Base-by-base conservation (phyloP, 1,140 invertebrate genomes). In the Paraescarpia echinospica region DNA sequence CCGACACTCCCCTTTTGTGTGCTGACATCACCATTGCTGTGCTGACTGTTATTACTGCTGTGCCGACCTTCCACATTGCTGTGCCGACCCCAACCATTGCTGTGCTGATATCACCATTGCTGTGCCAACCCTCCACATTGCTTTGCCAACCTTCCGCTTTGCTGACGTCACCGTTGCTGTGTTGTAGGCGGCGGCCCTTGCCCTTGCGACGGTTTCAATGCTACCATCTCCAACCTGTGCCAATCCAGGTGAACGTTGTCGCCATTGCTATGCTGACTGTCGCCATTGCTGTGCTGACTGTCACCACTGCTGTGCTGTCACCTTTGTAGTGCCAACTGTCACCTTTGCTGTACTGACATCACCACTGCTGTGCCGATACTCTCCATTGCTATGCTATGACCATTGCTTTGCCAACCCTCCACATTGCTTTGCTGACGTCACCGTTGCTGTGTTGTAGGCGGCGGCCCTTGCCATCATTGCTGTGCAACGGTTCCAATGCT, bases 201-300 rank as follows among this genome's bases (percentile, higher is more conserved):
- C 94, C 93, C 93, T 95, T 95, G 93, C 93, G 93, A 41, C 94
- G 96, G 33, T 92, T 96, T 27, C 93, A 93, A 77, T 94, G 92
- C 90, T 94, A 94, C 59, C 95, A 95, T 93, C 93, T 94, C 90
- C 94, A 95, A 93, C 95, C 95, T 48, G 95, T 94, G 34, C 95
- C 95, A 14, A 95, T 96, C 22, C 94, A 94, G 2, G 48, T 94
- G 27, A 94, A 94, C 41, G 12, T 12, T 12, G 12, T 41, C 41
- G 12, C 41, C 41, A 41, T 41, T 33, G 51, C 33, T 92, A 33
- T 22, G 92, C 77, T 89, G 22, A 92, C 89, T 93, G 33, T 51
- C 35, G 51, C 88, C 89, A 92, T 41, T 92, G 22, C 59, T 77
- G 59, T 77, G 59, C 59, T 77, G 59, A 77, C 59, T 27, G 59